These are phyloP conservation scores for Felis chaus DNA, from an alignment of 2,113 vertebrate genomes.

Conservation along the genomic window DNA sequence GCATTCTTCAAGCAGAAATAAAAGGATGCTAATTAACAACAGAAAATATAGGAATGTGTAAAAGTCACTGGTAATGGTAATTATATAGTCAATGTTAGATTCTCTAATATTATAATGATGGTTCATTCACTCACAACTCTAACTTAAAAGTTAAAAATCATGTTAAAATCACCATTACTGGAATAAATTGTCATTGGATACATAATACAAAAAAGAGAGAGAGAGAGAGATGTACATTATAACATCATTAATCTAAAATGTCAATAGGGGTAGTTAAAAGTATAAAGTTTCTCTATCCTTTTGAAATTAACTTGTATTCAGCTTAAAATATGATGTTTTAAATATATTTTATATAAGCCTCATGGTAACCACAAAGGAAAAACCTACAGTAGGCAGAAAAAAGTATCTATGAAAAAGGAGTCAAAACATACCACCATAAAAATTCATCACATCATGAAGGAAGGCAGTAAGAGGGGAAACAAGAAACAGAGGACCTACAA, in stretches of 20 bases:
- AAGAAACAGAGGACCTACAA: background rate
- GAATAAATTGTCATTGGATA: background rate
- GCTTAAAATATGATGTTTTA: background rate
- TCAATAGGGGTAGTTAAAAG: background rate
- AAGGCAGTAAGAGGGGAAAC: background rate
- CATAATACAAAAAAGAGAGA: background rate
- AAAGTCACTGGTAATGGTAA: background rate
- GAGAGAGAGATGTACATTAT: background rate
- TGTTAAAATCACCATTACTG: background rate
- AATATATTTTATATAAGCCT: background rate
- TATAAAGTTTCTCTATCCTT: background rate
- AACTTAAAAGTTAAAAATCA: background rate
- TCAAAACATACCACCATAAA: background rate
- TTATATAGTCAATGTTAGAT: background rate
- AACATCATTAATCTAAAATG: background rate
- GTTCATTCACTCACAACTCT: background rate
- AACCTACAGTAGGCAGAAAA: background rate
- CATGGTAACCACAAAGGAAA: background rate
- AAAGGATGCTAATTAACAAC: background rate
- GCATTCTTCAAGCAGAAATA: background rate
- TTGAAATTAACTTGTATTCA: background rate
- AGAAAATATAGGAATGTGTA: background rate
- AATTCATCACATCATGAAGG: background rate
- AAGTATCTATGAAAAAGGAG: background rate
- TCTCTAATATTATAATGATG: background rate